Percentiles rank a stretch among this genome's conserved stretches.
Evolutionary conservation across 92 coral and sea anemone species (phyloP).

Genomic region (Parazoanthus atlanticus): DNA sequence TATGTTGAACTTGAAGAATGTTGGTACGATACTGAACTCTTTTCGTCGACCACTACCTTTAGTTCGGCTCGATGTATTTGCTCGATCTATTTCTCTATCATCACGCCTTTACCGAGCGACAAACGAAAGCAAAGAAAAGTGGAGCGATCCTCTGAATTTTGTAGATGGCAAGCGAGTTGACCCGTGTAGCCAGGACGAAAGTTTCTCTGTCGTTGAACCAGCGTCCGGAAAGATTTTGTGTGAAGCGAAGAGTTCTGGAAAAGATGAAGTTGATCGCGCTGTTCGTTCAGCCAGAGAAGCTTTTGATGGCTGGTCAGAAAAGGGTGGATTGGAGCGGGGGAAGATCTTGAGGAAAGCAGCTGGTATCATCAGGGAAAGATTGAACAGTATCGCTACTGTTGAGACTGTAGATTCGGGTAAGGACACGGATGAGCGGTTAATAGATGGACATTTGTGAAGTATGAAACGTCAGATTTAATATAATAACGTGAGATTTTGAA

Average conservation of each 20-base stretch:
- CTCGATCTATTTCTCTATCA: slow-evolving; percentile 14
- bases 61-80: neutral
- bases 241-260: slow-evolving; percentile 79
- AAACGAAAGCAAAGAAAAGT: slow-evolving; percentile 5
- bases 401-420: slow-evolving; percentile 88
- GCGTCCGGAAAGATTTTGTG: slow-evolving; percentile 85
- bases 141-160: slow-evolving; percentile 70
- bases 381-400: slow-evolving; percentile 73
- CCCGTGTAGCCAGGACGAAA: slow-evolving; percentile 74
- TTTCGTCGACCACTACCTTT: neutral
- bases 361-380: slow-evolving; percentile 68
- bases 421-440: neutral
- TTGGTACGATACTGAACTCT: neutral
- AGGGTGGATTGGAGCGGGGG: slow-evolving; percentile 85
- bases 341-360: slow-evolving; percentile 76
- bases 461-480: neutral
- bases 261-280: slow-evolving; percentile 79
- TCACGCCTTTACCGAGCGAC: neutral
- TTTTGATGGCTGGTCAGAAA: slow-evolving; percentile 77
- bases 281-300: slow-evolving; percentile 75
- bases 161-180: slow-evolving; percentile 75
- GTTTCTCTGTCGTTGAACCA: slow-evolving; percentile 73
- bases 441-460: neutral
- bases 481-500: neutral
- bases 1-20: slow-evolving; percentile 16